phyloP scores from a whole-genome alignment of 2,113 vertebrate species.

The Apeltes quadracus region DNA sequence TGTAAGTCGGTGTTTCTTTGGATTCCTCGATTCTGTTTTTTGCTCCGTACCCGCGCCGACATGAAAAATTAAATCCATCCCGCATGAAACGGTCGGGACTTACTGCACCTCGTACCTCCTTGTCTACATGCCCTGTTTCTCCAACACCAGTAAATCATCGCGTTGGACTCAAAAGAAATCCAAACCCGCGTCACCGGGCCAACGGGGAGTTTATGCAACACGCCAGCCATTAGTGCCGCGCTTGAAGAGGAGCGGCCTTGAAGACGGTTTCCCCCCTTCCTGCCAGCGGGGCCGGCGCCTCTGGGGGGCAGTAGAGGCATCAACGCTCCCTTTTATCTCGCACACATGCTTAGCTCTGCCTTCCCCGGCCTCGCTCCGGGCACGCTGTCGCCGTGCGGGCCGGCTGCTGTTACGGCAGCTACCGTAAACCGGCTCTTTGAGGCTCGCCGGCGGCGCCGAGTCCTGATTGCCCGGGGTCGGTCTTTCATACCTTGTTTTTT shows the following conservation, averaged over 20 bases:
- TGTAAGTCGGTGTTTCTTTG: constrained; percentile 60
- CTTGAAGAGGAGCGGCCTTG: constrained; percentile 61
- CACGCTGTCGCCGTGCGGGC: constrained; percentile 68
- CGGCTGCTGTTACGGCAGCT: constrained; percentile 69
- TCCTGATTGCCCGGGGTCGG: constrained; percentile 53
- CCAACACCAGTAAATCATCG: constrained; percentile 44
- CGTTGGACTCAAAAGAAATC: constrained; percentile 3
- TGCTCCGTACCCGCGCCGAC: constrained; percentile 46
- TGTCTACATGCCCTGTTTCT: constrained; percentile 20
- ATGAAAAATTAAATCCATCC: constrained; percentile 65
- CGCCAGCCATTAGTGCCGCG: constrained; percentile 38
- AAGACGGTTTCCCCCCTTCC: constrained; percentile 46
- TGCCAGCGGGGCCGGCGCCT: constrained; percentile 57
- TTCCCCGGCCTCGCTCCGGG: constrained; percentile 72
- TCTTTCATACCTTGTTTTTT: constrained; percentile 29
- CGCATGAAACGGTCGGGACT: constrained; percentile 43
- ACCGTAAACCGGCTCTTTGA: too few relatives aligned
- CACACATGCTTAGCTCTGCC: constrained; percentile 70
- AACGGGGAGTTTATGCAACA: constrained; percentile 41
- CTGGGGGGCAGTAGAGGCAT: constrained; percentile 70
- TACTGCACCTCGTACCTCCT: constrained; percentile 24
- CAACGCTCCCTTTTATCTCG: constrained; percentile 63
- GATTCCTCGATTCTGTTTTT: constrained; percentile 54
- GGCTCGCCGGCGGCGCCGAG: constrained; percentile 42
- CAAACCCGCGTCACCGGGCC: constrained; percentile 19